Evolutionary conservation across 2,888 invertebrate genomes (phyloP).

Genomic region (Pristionchus fissidentatus): DNA sequence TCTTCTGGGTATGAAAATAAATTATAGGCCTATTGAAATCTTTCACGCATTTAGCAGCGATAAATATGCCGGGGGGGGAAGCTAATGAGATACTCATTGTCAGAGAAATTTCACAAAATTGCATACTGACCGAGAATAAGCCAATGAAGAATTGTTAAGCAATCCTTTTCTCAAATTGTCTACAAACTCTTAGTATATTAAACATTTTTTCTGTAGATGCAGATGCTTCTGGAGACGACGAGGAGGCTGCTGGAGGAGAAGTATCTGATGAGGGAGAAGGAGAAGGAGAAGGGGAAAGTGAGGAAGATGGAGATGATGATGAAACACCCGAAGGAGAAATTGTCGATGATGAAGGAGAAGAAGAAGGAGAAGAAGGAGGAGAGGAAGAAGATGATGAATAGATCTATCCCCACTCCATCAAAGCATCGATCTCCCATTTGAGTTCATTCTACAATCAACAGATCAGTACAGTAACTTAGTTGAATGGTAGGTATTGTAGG

Average conservation of each 20-base stretch:
- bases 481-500: too few relatives aligned
- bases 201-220: not conserved
- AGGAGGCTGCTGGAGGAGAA: conserved; percentile 22
- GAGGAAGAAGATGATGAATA: conserved; percentile 29
- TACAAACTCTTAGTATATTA: too few relatives aligned
- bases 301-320: not conserved
- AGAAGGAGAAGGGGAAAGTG: not conserved
- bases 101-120: too few relatives aligned
- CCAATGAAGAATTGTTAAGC: not conserved
- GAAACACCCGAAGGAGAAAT: conserved; percentile 19
- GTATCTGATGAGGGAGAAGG: conserved; percentile 33
- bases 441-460: not conserved
- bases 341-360: conserved; percentile 30
- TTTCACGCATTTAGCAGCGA: too few relatives aligned
- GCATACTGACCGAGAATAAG: too few relatives aligned
- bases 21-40: too few relatives aligned
- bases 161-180: not conserved
- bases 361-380: conserved; percentile 21
- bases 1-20: too few relatives aligned
- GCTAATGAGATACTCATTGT: too few relatives aligned
- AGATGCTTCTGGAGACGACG: conserved; percentile 10
- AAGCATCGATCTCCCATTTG: not conserved
- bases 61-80: too few relatives aligned
- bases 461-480: too few relatives aligned
- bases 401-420: not conserved